phyloP scores from a whole-genome alignment of 2,888 invertebrate genomes.

The Epicampocera succincta region DNA sequence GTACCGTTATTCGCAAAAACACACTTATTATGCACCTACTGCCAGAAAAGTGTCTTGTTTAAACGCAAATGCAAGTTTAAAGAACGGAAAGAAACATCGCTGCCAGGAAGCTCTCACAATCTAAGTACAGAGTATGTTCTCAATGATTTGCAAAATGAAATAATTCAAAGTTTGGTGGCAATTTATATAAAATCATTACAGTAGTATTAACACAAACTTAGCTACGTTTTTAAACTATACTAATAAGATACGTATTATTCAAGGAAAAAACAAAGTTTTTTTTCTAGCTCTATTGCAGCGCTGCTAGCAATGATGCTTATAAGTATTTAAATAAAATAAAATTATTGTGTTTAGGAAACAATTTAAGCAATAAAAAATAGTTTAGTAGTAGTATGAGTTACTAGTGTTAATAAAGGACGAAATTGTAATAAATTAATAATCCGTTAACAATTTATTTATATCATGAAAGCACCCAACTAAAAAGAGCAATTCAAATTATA shows the following conservation, averaged over 20 bases:
- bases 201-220: conserved; percentile 36
- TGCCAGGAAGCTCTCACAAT: too few relatives aligned
- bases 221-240: conserved; percentile 17
- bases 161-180: conserved; percentile 7
- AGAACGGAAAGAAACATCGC: too few relatives aligned
- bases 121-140: too few relatives aligned
- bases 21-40: conserved; percentile 1
- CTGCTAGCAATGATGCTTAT: conserved; percentile 3
- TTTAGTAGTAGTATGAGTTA: conserved; percentile 29
- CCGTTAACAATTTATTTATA: background rate
- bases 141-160: too few relatives aligned
- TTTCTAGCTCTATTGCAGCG: conserved; percentile 1
- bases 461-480: too few relatives aligned
- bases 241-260: conserved; percentile 18
- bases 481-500: too few relatives aligned
- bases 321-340: conserved; percentile 23
- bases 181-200: conserved; percentile 1
- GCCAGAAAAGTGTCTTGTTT: conserved; percentile 30
- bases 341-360: conserved; percentile 31
- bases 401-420: background rate
- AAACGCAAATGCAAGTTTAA: conserved; percentile 21
- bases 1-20: too few relatives aligned
- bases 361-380: conserved; percentile 5
- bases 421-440: conserved; percentile 24
- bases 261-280: conserved; percentile 1